Evolutionary conservation across 30 jellyfish, hydroid and myxozoan genomes (phyloP).

Genomic region (Rhopilema esculentum): DNA sequence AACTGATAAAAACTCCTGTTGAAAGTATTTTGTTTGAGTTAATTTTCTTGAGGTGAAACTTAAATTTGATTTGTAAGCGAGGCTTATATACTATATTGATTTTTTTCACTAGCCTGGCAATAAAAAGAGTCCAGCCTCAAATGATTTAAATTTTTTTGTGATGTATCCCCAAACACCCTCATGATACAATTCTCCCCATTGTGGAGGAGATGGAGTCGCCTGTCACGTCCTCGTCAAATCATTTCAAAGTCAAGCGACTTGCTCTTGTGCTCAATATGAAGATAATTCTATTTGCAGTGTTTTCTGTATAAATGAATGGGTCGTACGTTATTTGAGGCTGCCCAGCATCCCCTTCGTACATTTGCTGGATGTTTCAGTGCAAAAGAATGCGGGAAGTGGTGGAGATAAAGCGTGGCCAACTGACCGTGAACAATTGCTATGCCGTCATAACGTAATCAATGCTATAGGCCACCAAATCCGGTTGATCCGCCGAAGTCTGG

Average conservation of each 20-base stretch:
- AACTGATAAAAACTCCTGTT: too few relatives aligned
- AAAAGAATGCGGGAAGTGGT: conserved; percentile 78
- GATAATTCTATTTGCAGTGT: not conserved
- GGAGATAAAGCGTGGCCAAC: conserved; percentile 28
- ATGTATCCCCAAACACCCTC: too few relatives aligned
- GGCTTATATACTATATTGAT: too few relatives aligned
- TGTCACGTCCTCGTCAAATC: too few relatives aligned
- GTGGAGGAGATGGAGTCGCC: too few relatives aligned
- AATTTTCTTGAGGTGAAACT: too few relatives aligned
- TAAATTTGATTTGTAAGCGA: too few relatives aligned
- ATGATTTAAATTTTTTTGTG: too few relatives aligned
- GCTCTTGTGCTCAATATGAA: not conserved
- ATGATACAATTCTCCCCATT: too few relatives aligned
- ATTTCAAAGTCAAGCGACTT: not conserved
- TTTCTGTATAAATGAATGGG: conserved; percentile 9
- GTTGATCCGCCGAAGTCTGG: conserved; percentile 31
- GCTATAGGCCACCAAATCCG: conserved; percentile 49
- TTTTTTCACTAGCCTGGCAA: too few relatives aligned
- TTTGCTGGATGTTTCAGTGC: conserved; percentile 23
- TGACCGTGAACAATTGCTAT: conserved; percentile 10
- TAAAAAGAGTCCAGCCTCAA: too few relatives aligned
- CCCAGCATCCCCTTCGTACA: not conserved
- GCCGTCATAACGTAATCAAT: conserved; percentile 17
- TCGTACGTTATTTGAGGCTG: not conserved
- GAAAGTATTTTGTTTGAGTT: too few relatives aligned